phyloP scores from a whole-genome alignment of 2,113 vertebrate species.

The Hiodon tergisus region DNA sequence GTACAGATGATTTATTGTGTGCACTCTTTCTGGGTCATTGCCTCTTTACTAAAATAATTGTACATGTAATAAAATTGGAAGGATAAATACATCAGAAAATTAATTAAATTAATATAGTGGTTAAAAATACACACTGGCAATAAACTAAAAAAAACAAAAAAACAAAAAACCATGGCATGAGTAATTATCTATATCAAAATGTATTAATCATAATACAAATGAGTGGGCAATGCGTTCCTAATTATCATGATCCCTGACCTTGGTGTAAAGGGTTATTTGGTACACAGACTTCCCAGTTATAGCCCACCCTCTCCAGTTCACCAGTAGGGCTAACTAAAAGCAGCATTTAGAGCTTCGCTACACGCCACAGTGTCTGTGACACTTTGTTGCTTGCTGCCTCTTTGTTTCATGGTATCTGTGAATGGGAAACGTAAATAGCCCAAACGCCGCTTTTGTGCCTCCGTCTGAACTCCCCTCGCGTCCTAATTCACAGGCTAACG shows the following conservation, averaged over 20 bases:
- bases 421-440: background rate
- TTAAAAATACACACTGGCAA: conserved; percentile 15
- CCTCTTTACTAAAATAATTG: conserved; percentile 23
- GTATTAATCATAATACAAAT: background rate
- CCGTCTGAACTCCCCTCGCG: background rate
- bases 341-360: too few species aligned
- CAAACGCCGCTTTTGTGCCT: background rate
- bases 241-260: background rate
- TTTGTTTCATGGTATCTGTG: background rate
- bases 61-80: conserved; percentile 2
- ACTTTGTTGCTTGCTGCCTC: background rate
- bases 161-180: background rate
- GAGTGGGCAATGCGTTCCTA: background rate
- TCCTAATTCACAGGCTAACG: background rate
- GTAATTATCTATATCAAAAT: background rate
- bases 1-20: conserved; percentile 13
- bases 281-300: background rate
- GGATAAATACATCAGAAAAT: conserved; percentile 15
- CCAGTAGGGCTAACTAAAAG: too few species aligned
- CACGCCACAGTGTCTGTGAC: too few species aligned
- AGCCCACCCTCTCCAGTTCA: too few species aligned
- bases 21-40: conserved; percentile 10
- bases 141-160: background rate
- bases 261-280: background rate
- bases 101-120: conserved; percentile 1